phyloP scores from a whole-genome alignment of 2,888 invertebrate species.

The Perizoma affinitatum region DNA sequence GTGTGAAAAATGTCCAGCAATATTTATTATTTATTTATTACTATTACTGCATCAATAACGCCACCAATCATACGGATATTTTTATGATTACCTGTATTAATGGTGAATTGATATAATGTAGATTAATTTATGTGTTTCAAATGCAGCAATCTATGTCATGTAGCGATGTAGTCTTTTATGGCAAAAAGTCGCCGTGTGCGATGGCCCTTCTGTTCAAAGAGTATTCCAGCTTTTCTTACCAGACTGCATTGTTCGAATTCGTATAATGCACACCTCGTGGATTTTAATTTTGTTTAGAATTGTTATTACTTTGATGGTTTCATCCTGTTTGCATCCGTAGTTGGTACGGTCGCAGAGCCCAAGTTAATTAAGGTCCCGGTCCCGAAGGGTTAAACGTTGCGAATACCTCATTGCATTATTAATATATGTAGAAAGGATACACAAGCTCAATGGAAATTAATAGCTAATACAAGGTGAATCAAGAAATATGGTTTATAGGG shows the following conservation, averaged over 20 bases:
- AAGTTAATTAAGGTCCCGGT: conserved; percentile 53
- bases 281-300: conserved; percentile 36
- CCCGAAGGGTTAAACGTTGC: conserved; percentile 54
- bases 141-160: no score
- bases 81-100: no score
- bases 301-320: conserved; percentile 46
- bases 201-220: background rate
- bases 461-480: conserved; percentile 3
- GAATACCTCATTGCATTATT: conserved; percentile 58
- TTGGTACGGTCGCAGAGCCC: conserved; percentile 37
- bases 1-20: no score
- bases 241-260: conserved; percentile 24
- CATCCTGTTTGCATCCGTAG: conserved; percentile 53
- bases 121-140: no score
- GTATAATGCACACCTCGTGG: conserved; percentile 38
- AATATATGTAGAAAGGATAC: conserved; percentile 41
- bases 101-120: no score
- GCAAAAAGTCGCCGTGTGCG: no score
- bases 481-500: no score
- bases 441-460: conserved; percentile 21
- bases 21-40: no score
- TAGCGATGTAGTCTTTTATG: no score
- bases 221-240: conserved; percentile 2
- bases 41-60: no score
- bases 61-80: no score